A percentile compares a stretch with the other conserved stretches of the same genome.
These are phyloP conservation scores for Sarcophaga bullata DNA, from an alignment of 1,140 invertebrate species.

Conservation along the genomic window DNA sequence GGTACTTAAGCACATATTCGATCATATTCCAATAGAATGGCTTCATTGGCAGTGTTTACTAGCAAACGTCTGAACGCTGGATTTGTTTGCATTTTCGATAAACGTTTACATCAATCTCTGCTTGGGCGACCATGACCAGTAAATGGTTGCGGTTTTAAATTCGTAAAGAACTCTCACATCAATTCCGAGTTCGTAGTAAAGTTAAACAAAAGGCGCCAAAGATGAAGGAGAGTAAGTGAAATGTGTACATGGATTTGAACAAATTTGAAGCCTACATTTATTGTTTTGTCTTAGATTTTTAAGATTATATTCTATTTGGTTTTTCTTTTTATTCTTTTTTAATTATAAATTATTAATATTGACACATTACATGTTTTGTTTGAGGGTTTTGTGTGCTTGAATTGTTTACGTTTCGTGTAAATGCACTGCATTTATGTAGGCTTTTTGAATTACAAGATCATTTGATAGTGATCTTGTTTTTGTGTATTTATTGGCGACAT, in stretches of 20 bases:
- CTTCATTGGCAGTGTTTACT: not conserved
- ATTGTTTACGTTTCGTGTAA: not conserved
- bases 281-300: not conserved
- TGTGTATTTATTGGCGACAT: not conserved
- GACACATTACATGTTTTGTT: slow-evolving; percentile 34
- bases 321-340: not conserved
- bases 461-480: slow-evolving; percentile 19
- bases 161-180: not conserved
- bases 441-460: not conserved
- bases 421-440: not conserved
- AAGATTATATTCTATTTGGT: not conserved
- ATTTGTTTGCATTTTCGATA: not conserved
- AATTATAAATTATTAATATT: slow-evolving; percentile 40
- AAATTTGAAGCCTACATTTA: not conserved
- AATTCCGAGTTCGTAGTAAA: no score
- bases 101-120: slow-evolving; percentile 21
- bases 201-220: no score
- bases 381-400: not conserved
- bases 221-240: no score
- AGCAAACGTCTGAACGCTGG: not conserved
- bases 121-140: slow-evolving; percentile 15
- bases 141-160: not conserved
- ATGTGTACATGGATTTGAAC: no score
- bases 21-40: not conserved
- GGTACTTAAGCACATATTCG: not conserved